Evolutionary conservation across 2,113 vertebrate genomes (phyloP).

Genomic region (Cryptomyrus ogoouensis): DNA sequence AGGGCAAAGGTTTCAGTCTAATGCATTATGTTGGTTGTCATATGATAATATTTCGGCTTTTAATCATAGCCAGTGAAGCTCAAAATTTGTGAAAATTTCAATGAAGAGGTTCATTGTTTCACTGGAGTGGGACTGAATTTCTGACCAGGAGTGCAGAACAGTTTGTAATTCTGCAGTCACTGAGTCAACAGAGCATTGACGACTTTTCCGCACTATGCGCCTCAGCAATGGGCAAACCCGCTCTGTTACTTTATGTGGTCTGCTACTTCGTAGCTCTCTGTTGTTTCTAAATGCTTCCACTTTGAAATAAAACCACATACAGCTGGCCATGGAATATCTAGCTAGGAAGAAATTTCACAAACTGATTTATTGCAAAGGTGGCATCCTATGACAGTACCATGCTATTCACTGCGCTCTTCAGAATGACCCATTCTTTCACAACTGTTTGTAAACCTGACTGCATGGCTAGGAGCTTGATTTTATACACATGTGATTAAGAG

Average conservation of each 20-base stretch:
- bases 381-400: neutral
- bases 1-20: too few relatives aligned
- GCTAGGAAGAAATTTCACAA: neutral
- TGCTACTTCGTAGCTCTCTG: neutral
- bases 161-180: too few relatives aligned
- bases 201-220: neutral
- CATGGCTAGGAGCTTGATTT: neutral
- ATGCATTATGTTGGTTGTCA: too few relatives aligned
- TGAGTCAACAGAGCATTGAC: too few relatives aligned
- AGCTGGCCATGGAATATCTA: neutral
- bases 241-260: neutral
- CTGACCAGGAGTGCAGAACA: too few relatives aligned
- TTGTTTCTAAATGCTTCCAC: neutral
- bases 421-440: neutral
- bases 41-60: too few relatives aligned
- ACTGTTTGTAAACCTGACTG: neutral
- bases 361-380: neutral
- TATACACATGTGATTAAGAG: neutral
- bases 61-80: too few relatives aligned
- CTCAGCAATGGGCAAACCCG: too few relatives aligned
- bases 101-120: too few relatives aligned
- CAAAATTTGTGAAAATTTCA: too few relatives aligned
- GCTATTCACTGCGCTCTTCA: neutral
- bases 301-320: neutral
- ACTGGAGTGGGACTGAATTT: too few relatives aligned